Conservation (phyloP, 2,888 invertebrate genomes). For the Ectemnius continuus region DNA sequence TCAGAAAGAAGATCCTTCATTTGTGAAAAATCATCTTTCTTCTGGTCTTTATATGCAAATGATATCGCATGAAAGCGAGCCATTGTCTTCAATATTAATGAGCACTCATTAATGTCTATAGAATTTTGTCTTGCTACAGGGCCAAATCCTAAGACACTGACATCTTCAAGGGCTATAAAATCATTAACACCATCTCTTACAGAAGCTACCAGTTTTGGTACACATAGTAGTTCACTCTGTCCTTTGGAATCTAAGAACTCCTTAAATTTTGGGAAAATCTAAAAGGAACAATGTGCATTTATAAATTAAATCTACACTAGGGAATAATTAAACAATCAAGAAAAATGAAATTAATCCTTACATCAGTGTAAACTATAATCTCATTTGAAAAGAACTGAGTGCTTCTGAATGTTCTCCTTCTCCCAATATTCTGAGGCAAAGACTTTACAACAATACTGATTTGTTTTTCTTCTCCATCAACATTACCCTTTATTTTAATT, state of each 20-base stretch:
- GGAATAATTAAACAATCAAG: not conserved
- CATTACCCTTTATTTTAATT: conserved; percentile 80
- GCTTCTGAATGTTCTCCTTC: conserved; percentile 83
- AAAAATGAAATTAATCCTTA: conserved; percentile 33
- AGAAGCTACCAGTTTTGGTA: conserved; percentile 72
- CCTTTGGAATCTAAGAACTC: conserved; percentile 65
- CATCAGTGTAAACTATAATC: conserved; percentile 82
- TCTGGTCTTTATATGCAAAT: conserved; percentile 77
- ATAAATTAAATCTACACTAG: not conserved
- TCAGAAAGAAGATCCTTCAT: conserved; percentile 63
- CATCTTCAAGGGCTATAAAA: conserved; percentile 77
- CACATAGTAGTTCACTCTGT: conserved; percentile 55
- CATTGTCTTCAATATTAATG: conserved; percentile 72
- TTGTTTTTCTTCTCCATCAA: conserved; percentile 69
- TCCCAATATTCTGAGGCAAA: conserved; percentile 83
- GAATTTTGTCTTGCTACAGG: conserved; percentile 67
- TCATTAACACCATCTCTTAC: conserved; percentile 76
- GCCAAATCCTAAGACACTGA: conserved; percentile 72
- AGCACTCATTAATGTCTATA: conserved; percentile 69
- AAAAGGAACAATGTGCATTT: conserved; percentile 20
- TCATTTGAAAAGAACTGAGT: conserved; percentile 86
- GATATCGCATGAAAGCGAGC: conserved; percentile 78
- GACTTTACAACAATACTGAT: conserved; percentile 83
- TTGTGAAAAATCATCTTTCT: conserved; percentile 71
- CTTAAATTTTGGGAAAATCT: conserved; percentile 69